Evolutionary conservation across 2,888 invertebrate species (phyloP).

Genomic region (Chloroclysta siterata): DNA sequence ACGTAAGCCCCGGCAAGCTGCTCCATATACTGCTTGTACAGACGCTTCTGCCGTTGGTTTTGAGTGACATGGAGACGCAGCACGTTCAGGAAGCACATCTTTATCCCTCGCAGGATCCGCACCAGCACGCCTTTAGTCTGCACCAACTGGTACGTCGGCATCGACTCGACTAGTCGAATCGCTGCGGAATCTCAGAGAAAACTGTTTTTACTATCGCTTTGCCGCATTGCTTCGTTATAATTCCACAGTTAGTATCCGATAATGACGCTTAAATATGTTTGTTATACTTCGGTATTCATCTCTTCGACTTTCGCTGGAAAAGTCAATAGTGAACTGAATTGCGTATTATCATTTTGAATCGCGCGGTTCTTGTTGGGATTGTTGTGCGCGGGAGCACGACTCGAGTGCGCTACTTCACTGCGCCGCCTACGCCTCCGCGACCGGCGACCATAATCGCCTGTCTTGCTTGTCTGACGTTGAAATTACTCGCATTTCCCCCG

Average conservation of each 20-base stretch:
- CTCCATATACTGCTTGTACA: slow-evolving; percentile 81
- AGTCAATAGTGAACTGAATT: slow-evolving; percentile 68
- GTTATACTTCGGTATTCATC: slow-evolving; percentile 54
- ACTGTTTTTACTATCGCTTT: slow-evolving; percentile 61
- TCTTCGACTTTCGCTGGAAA: slow-evolving; percentile 71
- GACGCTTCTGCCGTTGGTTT: slow-evolving; percentile 77
- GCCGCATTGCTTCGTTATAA: slow-evolving; percentile 56
- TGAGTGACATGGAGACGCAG: slow-evolving; percentile 83
- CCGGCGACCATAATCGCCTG: slow-evolving; percentile 60
- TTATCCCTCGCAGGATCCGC: slow-evolving; percentile 54
- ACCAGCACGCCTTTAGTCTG: slow-evolving; percentile 54
- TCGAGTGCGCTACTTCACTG: slow-evolving; percentile 64
- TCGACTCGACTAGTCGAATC: slow-evolving; percentile 60
- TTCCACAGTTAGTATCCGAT: slow-evolving; percentile 26
- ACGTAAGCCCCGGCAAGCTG: slow-evolving; percentile 78
- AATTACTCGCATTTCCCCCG: slow-evolving; percentile 76
- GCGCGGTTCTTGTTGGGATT: slow-evolving; percentile 38
- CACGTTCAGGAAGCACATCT: slow-evolving; percentile 86
- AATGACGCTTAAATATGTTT: slow-evolving; percentile 18
- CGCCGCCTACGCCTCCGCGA: slow-evolving; percentile 64
- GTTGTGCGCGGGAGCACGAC: slow-evolving; percentile 62
- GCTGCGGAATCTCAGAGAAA: slow-evolving; percentile 69
- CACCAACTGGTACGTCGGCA: slow-evolving; percentile 71
- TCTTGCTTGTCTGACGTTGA: slow-evolving; percentile 59
- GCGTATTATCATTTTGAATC: slow-evolving; percentile 46